Conservation (phyloP, 2,113 vertebrate genomes). For the Lampris megalopsis region DNA sequence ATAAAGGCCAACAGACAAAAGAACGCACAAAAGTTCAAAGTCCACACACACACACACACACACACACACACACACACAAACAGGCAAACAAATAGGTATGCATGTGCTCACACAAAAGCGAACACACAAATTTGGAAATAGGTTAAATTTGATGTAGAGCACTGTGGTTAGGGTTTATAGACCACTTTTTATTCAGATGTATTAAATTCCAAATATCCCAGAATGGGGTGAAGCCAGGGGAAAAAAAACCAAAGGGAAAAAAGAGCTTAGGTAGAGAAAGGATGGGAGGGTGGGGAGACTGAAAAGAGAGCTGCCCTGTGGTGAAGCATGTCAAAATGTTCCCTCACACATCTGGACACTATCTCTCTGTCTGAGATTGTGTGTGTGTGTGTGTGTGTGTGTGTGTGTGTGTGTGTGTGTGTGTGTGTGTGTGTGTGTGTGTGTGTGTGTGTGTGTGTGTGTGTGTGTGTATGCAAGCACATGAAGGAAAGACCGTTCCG, state of each 20-base stretch:
- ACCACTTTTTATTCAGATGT: constrained; percentile 10
- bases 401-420: constrained; percentile 4
- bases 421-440: not conserved
- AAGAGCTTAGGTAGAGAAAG: not conserved
- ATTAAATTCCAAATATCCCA: constrained; percentile 8
- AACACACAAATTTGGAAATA: too few relatives aligned
- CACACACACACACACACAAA: not conserved
- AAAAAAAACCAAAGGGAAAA: not conserved
- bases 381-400: constrained; percentile 9
- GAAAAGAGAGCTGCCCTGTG: constrained; percentile 58
- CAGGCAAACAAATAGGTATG: too few relatives aligned
- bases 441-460: not conserved
- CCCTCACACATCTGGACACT: constrained; percentile 65
- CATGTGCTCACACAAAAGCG: too few relatives aligned
- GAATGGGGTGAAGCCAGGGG: not conserved
- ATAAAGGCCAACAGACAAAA: constrained; percentile 5
- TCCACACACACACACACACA: constrained; percentile 16
- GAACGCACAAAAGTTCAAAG: not conserved
- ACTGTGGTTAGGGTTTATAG: not conserved
- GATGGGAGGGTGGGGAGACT: constrained; percentile 20
- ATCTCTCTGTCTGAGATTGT: constrained; percentile 50
- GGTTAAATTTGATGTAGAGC: constrained; percentile 1
- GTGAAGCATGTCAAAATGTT: constrained; percentile 58
- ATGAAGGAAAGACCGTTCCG: constrained; percentile 52
- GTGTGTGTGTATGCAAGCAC: not conserved